Evolutionary conservation across 2,888 invertebrate species (phyloP).

Genomic region (Cerceris ruficornis): DNA sequence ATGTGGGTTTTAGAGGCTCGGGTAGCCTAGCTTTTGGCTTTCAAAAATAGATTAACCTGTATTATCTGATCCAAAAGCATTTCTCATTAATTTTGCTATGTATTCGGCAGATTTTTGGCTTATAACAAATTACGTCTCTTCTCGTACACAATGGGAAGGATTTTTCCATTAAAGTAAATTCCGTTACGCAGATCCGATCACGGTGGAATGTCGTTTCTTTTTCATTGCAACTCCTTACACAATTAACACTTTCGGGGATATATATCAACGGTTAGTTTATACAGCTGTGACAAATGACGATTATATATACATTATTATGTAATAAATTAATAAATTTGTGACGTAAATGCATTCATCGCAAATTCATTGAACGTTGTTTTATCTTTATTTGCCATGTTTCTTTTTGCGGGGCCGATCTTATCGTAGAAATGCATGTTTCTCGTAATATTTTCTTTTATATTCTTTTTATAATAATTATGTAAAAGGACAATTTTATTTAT

Average conservation of each 20-base stretch:
- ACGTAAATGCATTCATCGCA: constrained; percentile 18
- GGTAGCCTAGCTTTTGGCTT: constrained; percentile 73
- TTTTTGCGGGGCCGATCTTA: no score
- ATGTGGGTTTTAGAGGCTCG: constrained; percentile 70
- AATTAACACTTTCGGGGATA: background rate
- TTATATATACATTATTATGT: constrained; percentile 6
- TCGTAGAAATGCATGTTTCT: no score
- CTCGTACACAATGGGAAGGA: background rate
- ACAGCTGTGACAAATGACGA: background rate
- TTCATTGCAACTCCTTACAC: background rate
- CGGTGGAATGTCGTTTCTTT: background rate
- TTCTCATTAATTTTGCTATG: constrained; percentile 57
- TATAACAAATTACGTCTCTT: constrained; percentile 2
- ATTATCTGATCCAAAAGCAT: constrained; percentile 75
- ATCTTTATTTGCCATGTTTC: no score
- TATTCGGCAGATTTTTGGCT: constrained; percentile 24
- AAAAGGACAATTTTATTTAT: no score
- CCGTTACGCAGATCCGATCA: background rate
- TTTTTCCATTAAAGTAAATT: background rate
- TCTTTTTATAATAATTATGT: no score
- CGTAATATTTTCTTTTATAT: no score
- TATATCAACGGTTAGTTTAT: constrained; percentile 1
- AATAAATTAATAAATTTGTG: constrained; percentile 16
- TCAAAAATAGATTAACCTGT: constrained; percentile 78
- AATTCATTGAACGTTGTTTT: background rate